A percentile compares a stretch with the other conserved stretches of the same genome.
Conservation (phyloP, 2,113 vertebrate genomes). For the Rhipidura dahli region DNA sequence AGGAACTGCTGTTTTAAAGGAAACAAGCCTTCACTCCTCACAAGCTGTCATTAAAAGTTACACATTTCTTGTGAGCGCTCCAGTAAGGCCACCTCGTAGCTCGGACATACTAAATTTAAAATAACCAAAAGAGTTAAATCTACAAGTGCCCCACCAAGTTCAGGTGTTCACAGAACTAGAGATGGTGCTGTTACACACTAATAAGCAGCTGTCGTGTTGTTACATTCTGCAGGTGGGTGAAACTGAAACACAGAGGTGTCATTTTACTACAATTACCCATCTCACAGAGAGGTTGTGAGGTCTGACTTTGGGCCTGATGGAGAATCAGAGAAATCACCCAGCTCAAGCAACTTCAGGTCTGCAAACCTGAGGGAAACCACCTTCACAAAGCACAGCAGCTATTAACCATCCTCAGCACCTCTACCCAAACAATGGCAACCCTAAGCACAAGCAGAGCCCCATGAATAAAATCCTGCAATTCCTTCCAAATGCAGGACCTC, state of each 20-base stretch:
- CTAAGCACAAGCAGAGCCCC: neutral
- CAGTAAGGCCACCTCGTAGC: neutral
- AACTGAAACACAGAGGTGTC: neutral
- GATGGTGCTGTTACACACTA: neutral
- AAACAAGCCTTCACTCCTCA: neutral
- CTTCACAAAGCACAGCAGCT: neutral
- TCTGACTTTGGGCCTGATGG: neutral
- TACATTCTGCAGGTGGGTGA: neutral
- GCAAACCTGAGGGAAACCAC: neutral
- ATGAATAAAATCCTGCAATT: neutral
- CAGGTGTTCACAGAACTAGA: neutral
- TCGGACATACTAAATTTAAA: neutral
- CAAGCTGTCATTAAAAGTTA: neutral
- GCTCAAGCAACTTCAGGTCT: neutral
- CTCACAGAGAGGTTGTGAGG: neutral
- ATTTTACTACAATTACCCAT: neutral
- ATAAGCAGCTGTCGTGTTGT: neutral
- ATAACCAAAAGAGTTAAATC: neutral
- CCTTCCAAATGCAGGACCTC: neutral
- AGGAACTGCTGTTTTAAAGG: neutral
- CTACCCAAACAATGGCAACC: neutral
- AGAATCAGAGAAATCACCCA: neutral
- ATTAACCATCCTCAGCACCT: neutral
- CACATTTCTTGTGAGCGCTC: neutral
- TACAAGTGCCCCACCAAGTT: neutral